A percentile compares a stretch with the other conserved stretches of the same genome.
Evolutionary conservation across 1,140 invertebrate genomes (phyloP).

Genomic region (Heliconius melpomene): DNA sequence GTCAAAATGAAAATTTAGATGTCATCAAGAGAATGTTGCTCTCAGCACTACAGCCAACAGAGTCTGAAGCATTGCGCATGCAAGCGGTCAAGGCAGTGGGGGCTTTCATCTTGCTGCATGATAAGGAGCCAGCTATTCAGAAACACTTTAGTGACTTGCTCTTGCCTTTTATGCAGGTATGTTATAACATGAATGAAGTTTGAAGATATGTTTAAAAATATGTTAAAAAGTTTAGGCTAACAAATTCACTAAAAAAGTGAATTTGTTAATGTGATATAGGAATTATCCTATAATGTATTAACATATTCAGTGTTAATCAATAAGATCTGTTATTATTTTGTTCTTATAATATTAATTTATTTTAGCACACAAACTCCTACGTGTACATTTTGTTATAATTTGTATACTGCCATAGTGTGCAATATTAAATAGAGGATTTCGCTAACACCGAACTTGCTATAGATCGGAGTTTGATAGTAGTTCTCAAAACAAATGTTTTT

Average conservation of each 20-base stretch:
- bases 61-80: slow-evolving; percentile 87
- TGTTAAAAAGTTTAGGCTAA: not conserved
- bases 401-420: slow-evolving; percentile 61
- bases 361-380: slow-evolving; percentile 61
- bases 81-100: slow-evolving; percentile 93
- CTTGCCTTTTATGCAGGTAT: slow-evolving; percentile 87
- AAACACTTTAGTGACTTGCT: slow-evolving; percentile 94
- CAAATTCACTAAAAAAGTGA: not conserved
- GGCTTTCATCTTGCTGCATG: slow-evolving; percentile 95
- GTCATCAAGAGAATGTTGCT: slow-evolving; percentile 97
- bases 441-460: slow-evolving; percentile 64
- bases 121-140: slow-evolving; percentile 93
- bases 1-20: slow-evolving; percentile 94
- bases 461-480: slow-evolving; percentile 72
- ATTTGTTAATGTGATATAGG: not conserved
- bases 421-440: slow-evolving; percentile 61
- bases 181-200: slow-evolving; percentile 18
- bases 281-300: not conserved
- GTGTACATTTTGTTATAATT: slow-evolving; percentile 53
- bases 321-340: not conserved
- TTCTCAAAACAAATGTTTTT: slow-evolving; percentile 52
- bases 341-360: not conserved
- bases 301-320: not conserved
- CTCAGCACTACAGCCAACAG: slow-evolving; percentile 87
- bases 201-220: slow-evolving; percentile 3